phyloP scores from a whole-genome alignment of 2,113 vertebrate genomes.

The Eulacestoma nigropectus region DNA sequence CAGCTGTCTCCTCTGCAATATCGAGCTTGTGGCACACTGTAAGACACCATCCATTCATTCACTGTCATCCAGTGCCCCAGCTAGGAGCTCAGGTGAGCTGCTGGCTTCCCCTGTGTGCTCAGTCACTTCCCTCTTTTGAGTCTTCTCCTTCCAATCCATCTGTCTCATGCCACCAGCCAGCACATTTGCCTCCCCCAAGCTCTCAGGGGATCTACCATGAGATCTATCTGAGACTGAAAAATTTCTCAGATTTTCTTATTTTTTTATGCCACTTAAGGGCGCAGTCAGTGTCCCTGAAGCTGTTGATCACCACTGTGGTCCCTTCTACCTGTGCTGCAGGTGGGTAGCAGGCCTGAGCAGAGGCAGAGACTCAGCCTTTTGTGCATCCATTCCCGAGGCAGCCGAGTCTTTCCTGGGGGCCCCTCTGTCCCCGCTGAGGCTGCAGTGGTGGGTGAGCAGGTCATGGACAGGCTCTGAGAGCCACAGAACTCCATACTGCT shows the following conservation, averaged over 20 bases:
- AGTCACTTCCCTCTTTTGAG: background rate
- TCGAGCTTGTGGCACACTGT: background rate
- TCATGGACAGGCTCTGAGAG: background rate
- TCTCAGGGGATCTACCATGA: background rate
- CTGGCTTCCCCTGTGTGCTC: background rate
- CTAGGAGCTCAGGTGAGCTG: background rate
- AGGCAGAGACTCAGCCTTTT: background rate
- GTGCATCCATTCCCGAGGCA: background rate
- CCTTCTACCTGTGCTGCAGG: background rate
- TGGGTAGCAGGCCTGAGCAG: background rate
- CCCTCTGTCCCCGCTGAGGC: rapidly evolving
- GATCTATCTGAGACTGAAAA: background rate
- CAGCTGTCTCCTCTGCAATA: background rate
- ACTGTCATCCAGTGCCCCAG: background rate
- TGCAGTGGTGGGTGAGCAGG: background rate
- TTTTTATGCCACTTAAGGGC: background rate
- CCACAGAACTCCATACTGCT: background rate
- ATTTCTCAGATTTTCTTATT: background rate
- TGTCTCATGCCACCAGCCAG: background rate
- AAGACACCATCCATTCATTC: background rate
- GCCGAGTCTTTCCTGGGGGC: background rate
- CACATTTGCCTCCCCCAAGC: background rate
- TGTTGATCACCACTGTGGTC: background rate
- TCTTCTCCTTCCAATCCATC: background rate
- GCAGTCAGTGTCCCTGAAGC: background rate